Percentiles rank a stretch among this genome's conserved stretches.
These are phyloP conservation scores for Paradoxurus hermaphroditus DNA, from an alignment of 2,113 vertebrate genomes.

Conservation along the genomic window DNA sequence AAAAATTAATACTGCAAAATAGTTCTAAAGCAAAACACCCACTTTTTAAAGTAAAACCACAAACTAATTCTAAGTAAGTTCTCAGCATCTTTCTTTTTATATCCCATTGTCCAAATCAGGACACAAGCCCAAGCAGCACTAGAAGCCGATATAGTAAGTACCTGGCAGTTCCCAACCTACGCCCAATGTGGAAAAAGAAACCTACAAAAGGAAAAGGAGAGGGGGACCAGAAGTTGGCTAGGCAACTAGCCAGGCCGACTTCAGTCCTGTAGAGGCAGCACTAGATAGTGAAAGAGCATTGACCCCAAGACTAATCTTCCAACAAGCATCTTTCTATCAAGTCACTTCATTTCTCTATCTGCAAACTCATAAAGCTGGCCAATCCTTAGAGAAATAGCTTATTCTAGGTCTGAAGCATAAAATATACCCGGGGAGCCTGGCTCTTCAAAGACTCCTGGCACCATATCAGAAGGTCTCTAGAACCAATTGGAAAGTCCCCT, in stretches of 20 bases:
- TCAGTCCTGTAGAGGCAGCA: not conserved
- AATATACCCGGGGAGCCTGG: not conserved
- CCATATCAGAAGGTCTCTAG: not conserved
- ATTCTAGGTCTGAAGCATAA: not conserved
- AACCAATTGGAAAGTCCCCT: not conserved
- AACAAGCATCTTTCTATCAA: not conserved
- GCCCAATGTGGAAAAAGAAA: not conserved
- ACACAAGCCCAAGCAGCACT: not conserved
- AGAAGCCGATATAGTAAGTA: not conserved
- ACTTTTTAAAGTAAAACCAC: not conserved
- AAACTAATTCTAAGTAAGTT: not conserved
- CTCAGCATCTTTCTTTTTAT: not conserved
- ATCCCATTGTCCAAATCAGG: not conserved
- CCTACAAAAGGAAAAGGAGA: not conserved
- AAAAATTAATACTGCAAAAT: not conserved
- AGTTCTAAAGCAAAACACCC: not conserved
- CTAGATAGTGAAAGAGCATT: not conserved
- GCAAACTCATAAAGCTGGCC: not conserved
- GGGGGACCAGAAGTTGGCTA: not conserved
- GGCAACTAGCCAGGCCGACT: not conserved
- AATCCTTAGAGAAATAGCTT: not conserved
- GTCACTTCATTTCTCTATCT: not conserved
- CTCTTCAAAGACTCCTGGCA: not conserved
- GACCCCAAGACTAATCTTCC: not conserved
- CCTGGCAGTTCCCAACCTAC: not conserved